Conservation (phyloP, 2,888 invertebrate species). For the Agelastica alni region DNA sequence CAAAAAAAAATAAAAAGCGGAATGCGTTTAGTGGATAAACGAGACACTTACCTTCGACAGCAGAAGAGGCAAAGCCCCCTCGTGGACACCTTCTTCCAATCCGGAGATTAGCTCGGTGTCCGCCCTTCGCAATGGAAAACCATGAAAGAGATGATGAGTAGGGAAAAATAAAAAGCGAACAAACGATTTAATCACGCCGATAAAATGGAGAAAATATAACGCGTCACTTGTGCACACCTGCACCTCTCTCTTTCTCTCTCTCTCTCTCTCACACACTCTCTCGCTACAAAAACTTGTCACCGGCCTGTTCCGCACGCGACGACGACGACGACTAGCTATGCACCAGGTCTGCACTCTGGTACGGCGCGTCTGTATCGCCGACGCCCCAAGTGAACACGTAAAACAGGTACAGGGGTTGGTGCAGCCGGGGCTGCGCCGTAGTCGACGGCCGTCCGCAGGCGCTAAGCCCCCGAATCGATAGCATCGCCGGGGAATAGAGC, state of each 20-base stretch:
- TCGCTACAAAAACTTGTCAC: too few relatives aligned
- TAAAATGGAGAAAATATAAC: conserved; percentile 21
- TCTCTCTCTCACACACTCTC: too few relatives aligned
- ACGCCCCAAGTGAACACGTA: conserved; percentile 31
- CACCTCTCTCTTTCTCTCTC: conserved; percentile 27
- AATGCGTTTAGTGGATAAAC: too few relatives aligned
- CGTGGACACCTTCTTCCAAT: conserved; percentile 17
- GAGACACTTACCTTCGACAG: conserved; percentile 14
- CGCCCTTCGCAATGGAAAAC: conserved; percentile 18
- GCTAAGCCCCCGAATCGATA: conserved; percentile 20
- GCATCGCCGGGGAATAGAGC: conserved; percentile 23
- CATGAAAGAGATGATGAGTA: conserved; percentile 6
- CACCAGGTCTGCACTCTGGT: conserved; percentile 28
- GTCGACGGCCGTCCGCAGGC: conserved; percentile 14
- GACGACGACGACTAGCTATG: conserved; percentile 27
- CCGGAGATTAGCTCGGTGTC: conserved; percentile 19
- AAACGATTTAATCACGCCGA: too few relatives aligned
- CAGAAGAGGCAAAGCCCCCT: conserved; percentile 20
- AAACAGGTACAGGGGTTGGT: conserved; percentile 28
- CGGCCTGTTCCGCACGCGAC: conserved; percentile 29
- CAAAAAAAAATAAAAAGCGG: too few relatives aligned
- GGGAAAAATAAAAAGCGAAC: too few relatives aligned
- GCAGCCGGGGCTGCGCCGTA: conserved; percentile 21
- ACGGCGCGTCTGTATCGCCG: conserved; percentile 28
- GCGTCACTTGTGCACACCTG: conserved; percentile 27